Percentiles rank a stretch among this genome's conserved stretches.
Evolutionary conservation across 2,113 vertebrate genomes (phyloP).

Genomic region (Alces alces): DNA sequence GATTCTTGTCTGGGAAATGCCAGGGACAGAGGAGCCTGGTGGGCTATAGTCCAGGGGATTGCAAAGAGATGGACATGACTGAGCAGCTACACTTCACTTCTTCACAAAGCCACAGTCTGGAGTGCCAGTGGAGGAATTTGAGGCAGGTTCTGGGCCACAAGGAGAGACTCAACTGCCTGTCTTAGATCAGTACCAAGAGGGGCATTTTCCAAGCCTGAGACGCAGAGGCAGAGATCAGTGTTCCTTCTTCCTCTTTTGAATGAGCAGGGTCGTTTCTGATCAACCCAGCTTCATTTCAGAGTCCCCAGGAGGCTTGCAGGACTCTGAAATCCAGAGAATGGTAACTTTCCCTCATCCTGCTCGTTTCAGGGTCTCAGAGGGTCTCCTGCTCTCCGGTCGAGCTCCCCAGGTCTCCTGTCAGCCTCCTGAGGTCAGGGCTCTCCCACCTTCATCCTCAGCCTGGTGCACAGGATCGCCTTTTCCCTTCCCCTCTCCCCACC

Average conservation of each 20-base stretch:
- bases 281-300: neutral
- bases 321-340: neutral
- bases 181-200: neutral
- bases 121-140: neutral
- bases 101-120: neutral
- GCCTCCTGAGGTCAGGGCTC: neutral
- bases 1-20: neutral
- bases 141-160: neutral
- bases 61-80: neutral
- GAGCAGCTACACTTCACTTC: neutral
- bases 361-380: neutral
- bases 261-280: neutral
- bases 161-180: neutral
- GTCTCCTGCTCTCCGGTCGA: accelerated
- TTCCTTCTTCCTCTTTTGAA: neutral
- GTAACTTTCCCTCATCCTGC: neutral
- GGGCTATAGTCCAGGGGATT: neutral
- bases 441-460: neutral
- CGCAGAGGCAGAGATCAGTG: neutral
- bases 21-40: neutral
- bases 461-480: neutral
- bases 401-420: neutral
- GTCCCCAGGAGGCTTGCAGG: neutral
- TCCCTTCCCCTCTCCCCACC: neutral
- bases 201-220: neutral